These are phyloP conservation scores for Ametastegia equiseti DNA, from an alignment of 2,888 invertebrate species.

Conservation along the genomic window DNA sequence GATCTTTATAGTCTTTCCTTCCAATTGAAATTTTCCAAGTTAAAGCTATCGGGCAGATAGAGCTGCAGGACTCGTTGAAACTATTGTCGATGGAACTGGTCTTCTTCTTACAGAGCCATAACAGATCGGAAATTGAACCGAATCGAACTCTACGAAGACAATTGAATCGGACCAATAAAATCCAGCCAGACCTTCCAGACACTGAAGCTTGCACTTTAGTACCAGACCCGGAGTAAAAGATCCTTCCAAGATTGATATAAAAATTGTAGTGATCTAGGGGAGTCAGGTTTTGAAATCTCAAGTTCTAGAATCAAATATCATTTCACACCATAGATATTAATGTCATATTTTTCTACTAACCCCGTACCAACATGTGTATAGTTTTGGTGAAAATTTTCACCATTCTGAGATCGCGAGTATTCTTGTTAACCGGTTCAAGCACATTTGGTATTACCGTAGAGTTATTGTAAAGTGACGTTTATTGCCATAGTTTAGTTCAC, in stretches of 20 bases:
- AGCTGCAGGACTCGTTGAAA: conserved; percentile 35
- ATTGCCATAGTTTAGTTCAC: not conserved
- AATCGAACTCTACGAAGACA: conserved; percentile 46
- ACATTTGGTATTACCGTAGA: not conserved
- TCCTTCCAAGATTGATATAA: conserved; percentile 25
- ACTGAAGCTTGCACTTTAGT: conserved; percentile 30
- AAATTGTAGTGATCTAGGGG: not conserved
- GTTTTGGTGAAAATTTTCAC: not conserved
- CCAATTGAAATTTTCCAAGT: conserved; percentile 37
- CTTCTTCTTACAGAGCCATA: conserved; percentile 37
- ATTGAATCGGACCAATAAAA: conserved; percentile 45
- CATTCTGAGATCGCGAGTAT: not conserved
- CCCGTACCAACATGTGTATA: not conserved
- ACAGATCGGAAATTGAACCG: conserved; percentile 48
- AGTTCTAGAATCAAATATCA: not conserved
- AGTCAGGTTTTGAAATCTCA: not conserved
- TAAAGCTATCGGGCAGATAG: conserved; percentile 11
- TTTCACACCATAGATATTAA: not conserved
- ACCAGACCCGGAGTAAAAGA: conserved; percentile 7
- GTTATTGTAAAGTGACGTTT: not conserved
- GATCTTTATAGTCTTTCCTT: conserved; percentile 40
- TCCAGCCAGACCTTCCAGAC: conserved; percentile 34
- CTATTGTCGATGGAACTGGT: conserved; percentile 36
- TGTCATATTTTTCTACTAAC: not conserved
- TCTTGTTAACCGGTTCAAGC: not conserved